Conservation (phyloP, 2,888 invertebrate genomes). For the Sinelater perroti region DNA sequence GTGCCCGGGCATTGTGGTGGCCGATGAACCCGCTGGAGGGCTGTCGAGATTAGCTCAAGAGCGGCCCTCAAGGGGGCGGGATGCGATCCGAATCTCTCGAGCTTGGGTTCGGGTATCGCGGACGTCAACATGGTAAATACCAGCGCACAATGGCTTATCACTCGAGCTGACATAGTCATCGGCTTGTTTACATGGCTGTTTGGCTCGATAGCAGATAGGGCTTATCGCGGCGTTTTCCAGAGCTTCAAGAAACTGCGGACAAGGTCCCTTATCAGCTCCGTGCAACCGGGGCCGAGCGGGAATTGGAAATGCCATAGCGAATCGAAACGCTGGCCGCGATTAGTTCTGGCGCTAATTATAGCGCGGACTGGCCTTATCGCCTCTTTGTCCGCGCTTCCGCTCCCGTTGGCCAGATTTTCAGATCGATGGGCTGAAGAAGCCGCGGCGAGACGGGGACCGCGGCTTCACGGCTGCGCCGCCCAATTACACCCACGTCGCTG, state of each 20-base stretch:
- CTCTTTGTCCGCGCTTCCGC: conserved; percentile 24
- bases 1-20: neutral
- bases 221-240: conserved; percentile 8
- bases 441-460: neutral
- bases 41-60: neutral
- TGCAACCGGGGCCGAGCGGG: no score
- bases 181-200: conserved; percentile 29
- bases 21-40: neutral
- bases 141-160: conserved; percentile 1
- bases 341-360: conserved; percentile 27
- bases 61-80: neutral
- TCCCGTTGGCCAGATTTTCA: conserved; percentile 22
- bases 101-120: neutral
- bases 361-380: conserved; percentile 27
- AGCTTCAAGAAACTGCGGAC: neutral
- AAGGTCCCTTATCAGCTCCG: conserved; percentile 6
- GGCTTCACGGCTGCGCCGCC: no score
- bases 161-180: no score
- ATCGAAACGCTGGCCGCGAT: conserved; percentile 14
- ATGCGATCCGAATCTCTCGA: neutral
- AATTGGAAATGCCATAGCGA: conserved; percentile 10
- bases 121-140: conserved; percentile 2
- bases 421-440: conserved; percentile 1
- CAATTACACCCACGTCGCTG: conserved; percentile 6
- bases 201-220: conserved; percentile 19